Evolutionary conservation across 2,113 vertebrate genomes (phyloP).

Genomic region (Perccottus glenii): DNA sequence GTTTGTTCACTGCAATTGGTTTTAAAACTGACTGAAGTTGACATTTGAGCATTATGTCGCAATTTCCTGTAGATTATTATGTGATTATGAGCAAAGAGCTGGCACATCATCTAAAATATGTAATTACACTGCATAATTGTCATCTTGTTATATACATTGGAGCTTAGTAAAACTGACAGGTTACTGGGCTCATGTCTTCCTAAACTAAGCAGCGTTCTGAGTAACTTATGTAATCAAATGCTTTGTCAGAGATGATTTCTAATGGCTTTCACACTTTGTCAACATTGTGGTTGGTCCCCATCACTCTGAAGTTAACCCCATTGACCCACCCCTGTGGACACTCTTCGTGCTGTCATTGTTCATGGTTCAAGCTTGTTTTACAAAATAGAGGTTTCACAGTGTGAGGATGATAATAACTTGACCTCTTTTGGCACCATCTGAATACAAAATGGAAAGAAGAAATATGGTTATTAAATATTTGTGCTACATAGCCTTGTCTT

Average conservation of each 20-base stretch:
- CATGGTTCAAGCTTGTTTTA: neutral
- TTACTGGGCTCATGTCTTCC: conserved; percentile 8
- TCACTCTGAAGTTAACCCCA: conserved; percentile 12
- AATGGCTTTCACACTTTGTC: neutral
- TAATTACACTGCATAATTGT: conserved; percentile 53
- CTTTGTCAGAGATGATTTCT: neutral
- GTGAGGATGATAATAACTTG: neutral
- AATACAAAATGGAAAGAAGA: neutral
- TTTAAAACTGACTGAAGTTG: conserved; percentile 46
- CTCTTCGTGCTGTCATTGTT: neutral
- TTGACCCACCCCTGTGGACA: neutral
- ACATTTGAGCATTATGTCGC: conserved; percentile 40
- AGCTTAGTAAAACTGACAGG: conserved; percentile 34
- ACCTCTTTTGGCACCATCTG: neutral
- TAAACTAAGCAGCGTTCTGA: conserved; percentile 15
- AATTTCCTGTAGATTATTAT: conserved; percentile 44
- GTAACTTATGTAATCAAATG: conserved; percentile 12
- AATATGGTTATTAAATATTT: neutral
- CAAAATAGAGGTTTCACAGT: conserved; percentile 5
- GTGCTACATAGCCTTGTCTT: conserved; percentile 2
- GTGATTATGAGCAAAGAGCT: conserved; percentile 36
- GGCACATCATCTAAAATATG: conserved; percentile 18
- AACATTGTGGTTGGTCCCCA: conserved; percentile 1
- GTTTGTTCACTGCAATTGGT: conserved; percentile 31
- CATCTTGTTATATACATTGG: conserved; percentile 37